phyloP scores from a whole-genome alignment of 2,113 vertebrate species.

The Entelurus aequoreus region DNA sequence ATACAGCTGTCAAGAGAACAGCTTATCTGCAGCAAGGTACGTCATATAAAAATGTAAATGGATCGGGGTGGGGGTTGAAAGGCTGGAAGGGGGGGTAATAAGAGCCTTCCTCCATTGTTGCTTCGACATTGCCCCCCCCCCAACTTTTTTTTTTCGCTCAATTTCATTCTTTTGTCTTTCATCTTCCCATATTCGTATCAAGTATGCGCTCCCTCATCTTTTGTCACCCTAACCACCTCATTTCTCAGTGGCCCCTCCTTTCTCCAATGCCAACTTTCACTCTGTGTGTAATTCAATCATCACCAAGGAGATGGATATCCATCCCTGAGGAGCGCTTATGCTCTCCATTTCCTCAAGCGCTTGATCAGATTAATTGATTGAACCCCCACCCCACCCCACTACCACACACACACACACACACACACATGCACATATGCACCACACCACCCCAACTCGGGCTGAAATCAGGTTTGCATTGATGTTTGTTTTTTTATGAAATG shows the following conservation, averaged over 20 bases:
- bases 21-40: slow-evolving; percentile 36
- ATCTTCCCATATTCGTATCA: slow-evolving; percentile 37
- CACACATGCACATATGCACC: background rate
- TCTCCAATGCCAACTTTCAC: slow-evolving; percentile 53
- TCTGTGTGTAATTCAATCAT: slow-evolving; percentile 77
- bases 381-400: slow-evolving; percentile 20
- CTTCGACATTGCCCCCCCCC: slow-evolving; percentile 49
- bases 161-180: slow-evolving; percentile 34
- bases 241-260: slow-evolving; percentile 36
- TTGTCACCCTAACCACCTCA: slow-evolving; percentile 55
- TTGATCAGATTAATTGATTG: slow-evolving; percentile 84
- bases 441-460: slow-evolving; percentile 27
- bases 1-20: slow-evolving; percentile 43
- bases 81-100: slow-evolving; percentile 3
- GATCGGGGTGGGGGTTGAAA: background rate
- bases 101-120: slow-evolving; percentile 13
- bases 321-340: slow-evolving; percentile 75
- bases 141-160: slow-evolving; percentile 38
- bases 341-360: slow-evolving; percentile 79
- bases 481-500: slow-evolving; percentile 71
- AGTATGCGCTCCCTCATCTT: slow-evolving; percentile 48
- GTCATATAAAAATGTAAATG: slow-evolving; percentile 48
- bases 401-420: background rate
- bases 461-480: slow-evolving; percentile 76
- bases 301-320: slow-evolving; percentile 75